Base-by-base conservation (phyloP, 2,797 vertebrate genomes). In the Chromobotia macracanthus region DNA sequence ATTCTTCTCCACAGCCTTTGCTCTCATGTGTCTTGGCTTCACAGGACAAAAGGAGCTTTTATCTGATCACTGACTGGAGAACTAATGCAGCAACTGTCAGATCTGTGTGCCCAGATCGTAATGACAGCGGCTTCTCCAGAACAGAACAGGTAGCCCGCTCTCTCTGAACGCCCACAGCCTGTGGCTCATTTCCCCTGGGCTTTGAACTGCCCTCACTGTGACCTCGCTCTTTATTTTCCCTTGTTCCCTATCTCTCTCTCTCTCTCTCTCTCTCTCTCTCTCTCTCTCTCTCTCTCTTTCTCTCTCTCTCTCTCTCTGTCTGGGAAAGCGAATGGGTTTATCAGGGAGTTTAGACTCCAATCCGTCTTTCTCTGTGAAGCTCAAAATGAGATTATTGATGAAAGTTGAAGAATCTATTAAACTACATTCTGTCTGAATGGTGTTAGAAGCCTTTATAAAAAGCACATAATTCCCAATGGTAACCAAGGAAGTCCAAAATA, bases 121-220 rank as follows among this genome's bases (percentile, higher is more conserved):
- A 88, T 84, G 81, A 84, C 80, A 84, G 55, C 64, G 71, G 77
- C 77, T 79, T 81, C 74, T 61, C 69, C 58, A 48, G 77, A 80
- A 74, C 76, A 85, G 79, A 83, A 80, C 76, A 72, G 81, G 84
- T 68, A 81, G 53, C 77, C 77, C 82, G 80, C 82, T 74, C 77
- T 56, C 73, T 77, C 80, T 82, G 69, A 68, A 80, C 84, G 61
- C 84, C 84, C 74, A 83, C 84, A 12, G 80, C 80, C 77, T 44
- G 65, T 80, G 82, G 64, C 80, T 83, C 84, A 86, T 84, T 84
- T 84, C 84, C 77, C 84, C 73, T 72, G 80, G 66, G 80, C 80
- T 80, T 73, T 78, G 35, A 73, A 61, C 63, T 84, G 77, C 73
- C 82, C 80, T 84, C 77, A 55, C 51, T 72, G 66, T 80, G 80